phyloP scores from a whole-genome alignment of 1,140 invertebrate genomes.

The Drosophila fuyamai region DNA sequence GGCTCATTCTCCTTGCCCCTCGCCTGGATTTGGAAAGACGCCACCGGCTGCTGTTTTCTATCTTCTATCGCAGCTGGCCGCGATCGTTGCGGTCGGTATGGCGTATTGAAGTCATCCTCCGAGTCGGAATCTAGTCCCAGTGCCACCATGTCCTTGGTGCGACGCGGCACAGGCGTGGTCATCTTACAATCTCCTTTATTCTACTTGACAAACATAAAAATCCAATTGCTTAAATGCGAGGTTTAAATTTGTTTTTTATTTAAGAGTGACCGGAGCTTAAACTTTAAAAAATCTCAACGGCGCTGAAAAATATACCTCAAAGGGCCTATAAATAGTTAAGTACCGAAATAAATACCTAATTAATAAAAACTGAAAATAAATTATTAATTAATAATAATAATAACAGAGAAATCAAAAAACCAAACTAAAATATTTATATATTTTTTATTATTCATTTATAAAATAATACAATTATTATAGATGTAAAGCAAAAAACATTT shows the following conservation, averaged over 20 bases:
- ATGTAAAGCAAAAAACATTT: too few species aligned
- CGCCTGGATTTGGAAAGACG: slow-evolving; percentile 11
- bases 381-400: too few species aligned
- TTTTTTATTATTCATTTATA: too few species aligned
- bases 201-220: slow-evolving; percentile 19
- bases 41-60: slow-evolving; percentile 1
- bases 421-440: too few species aligned
- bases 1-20: slow-evolving; percentile 26
- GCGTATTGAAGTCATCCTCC: slow-evolving; percentile 70
- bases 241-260: slow-evolving; percentile 43
- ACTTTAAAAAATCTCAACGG: not conserved
- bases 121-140: slow-evolving; percentile 69
- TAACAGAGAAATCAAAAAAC: too few species aligned
- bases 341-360: too few species aligned
- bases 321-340: too few species aligned
- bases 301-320: slow-evolving; percentile 5
- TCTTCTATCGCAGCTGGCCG: slow-evolving; percentile 1
- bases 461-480: too few species aligned
- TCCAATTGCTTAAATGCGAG: slow-evolving; percentile 6
- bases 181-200: slow-evolving; percentile 33
- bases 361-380: too few species aligned
- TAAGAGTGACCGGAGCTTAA: slow-evolving; percentile 16
- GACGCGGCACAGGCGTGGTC: slow-evolving; percentile 70
- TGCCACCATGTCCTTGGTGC: slow-evolving; percentile 69
- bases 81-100: slow-evolving; percentile 40